Base-by-base conservation (phyloP, 2,113 vertebrate species). In the Cheirogaleus medius region DNA sequence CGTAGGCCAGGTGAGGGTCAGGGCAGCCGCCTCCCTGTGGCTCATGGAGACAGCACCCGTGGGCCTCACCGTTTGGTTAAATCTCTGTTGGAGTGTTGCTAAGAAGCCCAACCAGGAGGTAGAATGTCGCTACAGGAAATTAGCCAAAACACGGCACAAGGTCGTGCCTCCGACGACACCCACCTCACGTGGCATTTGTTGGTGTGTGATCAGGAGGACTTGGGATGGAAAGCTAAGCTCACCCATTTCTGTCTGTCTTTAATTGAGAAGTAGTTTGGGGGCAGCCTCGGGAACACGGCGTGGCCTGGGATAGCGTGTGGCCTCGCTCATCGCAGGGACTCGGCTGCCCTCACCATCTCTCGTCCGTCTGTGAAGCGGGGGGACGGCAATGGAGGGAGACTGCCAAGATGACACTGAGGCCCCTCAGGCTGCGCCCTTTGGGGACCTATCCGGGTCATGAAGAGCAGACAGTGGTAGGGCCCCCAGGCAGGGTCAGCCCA, bases 41-140 rank as follows among this genome's bases (percentile, higher is more conserved):
- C n/a, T 58, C 5, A 0, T 18, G 42, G 37, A 54, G 44, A 42
- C 8, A 8, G 18, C 9, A 12, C 18, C 4, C 9, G 0, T 0
- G 2, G 60, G 20, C 68, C 49, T 58, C 66, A 71, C 42, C 56
- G 74, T 21, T 69, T 60, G 2, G 47, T 9, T 82, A 58, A 69
- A 32, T 58, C 44, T 91, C 68, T 8, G 3, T 15, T 1, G 71
- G 21, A 34, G 15, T 23, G 27, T 34, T 39, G 34, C 83, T n/a
- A 82, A 47, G 96, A 66, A 78, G 32, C 39, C 58, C 37, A 56
- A 3, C 27, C 44, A 20, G 39, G n/a, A 68, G 39, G 37, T 2
- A 20, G 47, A 81, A 56, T 32, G 39, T 12, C 52, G 68, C 39
- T 32, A 44, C 23, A 83, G 60, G 78, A 85, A 12, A 58, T 25